A percentile compares a stretch with the other conserved stretches of the same genome.
Evolutionary conservation across 2,113 vertebrate genomes (phyloP).

Genomic region (Heterocephalus glaber): DNA sequence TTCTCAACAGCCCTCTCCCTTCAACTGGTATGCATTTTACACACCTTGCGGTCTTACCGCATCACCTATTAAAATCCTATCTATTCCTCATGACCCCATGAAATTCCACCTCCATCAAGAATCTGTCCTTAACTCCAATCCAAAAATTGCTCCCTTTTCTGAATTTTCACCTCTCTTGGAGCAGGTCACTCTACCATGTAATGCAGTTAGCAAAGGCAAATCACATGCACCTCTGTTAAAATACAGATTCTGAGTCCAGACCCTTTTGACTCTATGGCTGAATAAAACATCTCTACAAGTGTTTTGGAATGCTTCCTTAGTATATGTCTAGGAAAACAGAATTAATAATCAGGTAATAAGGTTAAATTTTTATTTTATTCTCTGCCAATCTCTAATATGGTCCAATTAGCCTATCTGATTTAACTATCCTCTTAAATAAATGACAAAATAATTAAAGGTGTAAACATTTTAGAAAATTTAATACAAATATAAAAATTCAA

Average conservation of each 20-base stretch:
- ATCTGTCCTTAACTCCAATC: background rate
- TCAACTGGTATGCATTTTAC: background rate
- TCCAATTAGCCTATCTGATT: background rate
- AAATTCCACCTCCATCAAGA: background rate
- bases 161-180: background rate
- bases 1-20: background rate
- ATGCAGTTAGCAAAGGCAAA: background rate
- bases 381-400: background rate
- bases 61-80: background rate
- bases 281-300: background rate
- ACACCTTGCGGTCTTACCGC: background rate
- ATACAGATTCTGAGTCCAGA: background rate
- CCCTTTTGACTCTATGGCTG: background rate
- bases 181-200: background rate
- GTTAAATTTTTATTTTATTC: constrained; percentile 38
- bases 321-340: background rate
- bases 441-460: background rate
- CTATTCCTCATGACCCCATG: background rate
- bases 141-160: background rate
- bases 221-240: background rate
- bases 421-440: constrained; percentile 11
- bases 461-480: constrained; percentile 11
- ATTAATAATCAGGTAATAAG: constrained; percentile 13
- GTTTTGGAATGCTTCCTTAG: background rate
- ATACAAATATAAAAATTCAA: constrained; percentile 37